A percentile compares a stretch with the other conserved stretches of the same genome.
These are phyloP conservation scores for Diprion similis DNA, from an alignment of 1,140 invertebrate species.

Conservation along the genomic window DNA sequence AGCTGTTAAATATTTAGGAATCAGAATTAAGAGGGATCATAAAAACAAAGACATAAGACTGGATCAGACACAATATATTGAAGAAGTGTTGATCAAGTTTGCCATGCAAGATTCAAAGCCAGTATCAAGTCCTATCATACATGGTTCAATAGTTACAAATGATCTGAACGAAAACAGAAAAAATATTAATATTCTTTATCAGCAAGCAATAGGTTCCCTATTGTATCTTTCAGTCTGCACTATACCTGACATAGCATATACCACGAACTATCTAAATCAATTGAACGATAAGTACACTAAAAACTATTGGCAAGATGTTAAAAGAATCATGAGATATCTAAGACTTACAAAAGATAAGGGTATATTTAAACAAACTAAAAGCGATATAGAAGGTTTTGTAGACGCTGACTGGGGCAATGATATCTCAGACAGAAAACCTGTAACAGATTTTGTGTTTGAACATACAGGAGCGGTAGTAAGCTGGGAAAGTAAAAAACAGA, in stretches of 20 bases:
- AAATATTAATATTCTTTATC: slow-evolving; percentile 33
- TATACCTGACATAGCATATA: slow-evolving; percentile 48
- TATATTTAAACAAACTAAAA: slow-evolving; percentile 14
- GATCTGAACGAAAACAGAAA: neutral
- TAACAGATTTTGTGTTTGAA: slow-evolving; percentile 26
- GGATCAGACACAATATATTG: slow-evolving; percentile 16
- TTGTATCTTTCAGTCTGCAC: slow-evolving; percentile 48
- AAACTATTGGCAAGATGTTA: slow-evolving; percentile 31
- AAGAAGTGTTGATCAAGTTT: slow-evolving; percentile 16
- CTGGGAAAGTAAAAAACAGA: slow-evolving; percentile 27
- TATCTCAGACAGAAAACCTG: slow-evolving; percentile 33
- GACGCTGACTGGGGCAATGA: slow-evolving; percentile 35
- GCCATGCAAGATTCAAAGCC: slow-evolving; percentile 19
- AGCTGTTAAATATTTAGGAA: slow-evolving; percentile 13
- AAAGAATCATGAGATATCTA: slow-evolving; percentile 37
- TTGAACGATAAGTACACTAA: slow-evolving; percentile 30
- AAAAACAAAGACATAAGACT: slow-evolving; percentile 11
- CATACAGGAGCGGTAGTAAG: slow-evolving; percentile 16
- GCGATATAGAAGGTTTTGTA: slow-evolving; percentile 22
- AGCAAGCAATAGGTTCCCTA: slow-evolving; percentile 48
- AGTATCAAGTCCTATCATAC: slow-evolving; percentile 15
- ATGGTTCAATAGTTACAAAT: neutral
- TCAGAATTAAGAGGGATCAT: slow-evolving; percentile 14
- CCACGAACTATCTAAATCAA: slow-evolving; percentile 33
- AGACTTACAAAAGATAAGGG: slow-evolving; percentile 30